Conservation (phyloP, 2,797 vertebrate genomes). For the Chromis chromis region DNA sequence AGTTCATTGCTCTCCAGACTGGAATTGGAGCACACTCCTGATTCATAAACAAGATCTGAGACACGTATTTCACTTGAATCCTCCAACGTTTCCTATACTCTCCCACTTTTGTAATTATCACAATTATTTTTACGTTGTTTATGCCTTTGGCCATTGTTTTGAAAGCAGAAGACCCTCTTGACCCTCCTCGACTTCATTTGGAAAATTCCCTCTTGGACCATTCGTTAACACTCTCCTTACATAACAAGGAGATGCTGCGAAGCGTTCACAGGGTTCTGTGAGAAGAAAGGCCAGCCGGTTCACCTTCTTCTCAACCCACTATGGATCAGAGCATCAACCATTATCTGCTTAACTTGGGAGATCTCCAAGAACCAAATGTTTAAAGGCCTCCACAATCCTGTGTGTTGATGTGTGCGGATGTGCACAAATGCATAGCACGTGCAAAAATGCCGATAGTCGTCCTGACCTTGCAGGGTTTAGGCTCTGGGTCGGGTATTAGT, state of each 20-base stretch:
- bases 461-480: constrained; percentile 69
- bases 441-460: constrained; percentile 20
- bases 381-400: background rate
- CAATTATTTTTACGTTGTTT: constrained; percentile 14
- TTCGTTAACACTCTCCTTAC: constrained; percentile 1
- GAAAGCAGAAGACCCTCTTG: background rate
- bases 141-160: background rate
- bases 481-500: constrained; percentile 53
- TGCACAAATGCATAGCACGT: constrained; percentile 19
- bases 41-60: constrained; percentile 42
- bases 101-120: background rate
- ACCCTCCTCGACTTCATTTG: background rate
- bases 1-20: constrained; percentile 34
- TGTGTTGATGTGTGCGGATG: constrained; percentile 11
- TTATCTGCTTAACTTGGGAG: constrained; percentile 58
- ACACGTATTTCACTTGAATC: constrained; percentile 22
- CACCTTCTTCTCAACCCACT: constrained; percentile 16
- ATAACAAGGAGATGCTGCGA: background rate
- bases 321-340: constrained; percentile 31
- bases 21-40: constrained; percentile 10
- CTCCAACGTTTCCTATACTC: constrained; percentile 23
- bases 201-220: background rate
- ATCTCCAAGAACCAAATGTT: constrained; percentile 30
- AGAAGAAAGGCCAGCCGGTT: constrained; percentile 22
- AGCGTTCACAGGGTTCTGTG: background rate